phyloP scores from a whole-genome alignment of 2,888 invertebrate species.

The Cyrtodaria siliqua region DNA sequence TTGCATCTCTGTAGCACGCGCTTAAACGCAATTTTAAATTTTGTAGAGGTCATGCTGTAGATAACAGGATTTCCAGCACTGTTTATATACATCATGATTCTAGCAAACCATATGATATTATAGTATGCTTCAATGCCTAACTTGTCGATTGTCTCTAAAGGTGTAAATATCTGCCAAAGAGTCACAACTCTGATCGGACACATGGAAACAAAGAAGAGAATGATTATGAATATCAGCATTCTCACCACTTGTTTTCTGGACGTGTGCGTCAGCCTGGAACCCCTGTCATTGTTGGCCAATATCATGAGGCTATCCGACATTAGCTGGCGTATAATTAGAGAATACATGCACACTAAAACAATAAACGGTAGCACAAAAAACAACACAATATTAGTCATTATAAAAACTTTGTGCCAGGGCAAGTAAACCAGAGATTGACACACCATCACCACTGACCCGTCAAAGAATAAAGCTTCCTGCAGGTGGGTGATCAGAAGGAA shows the following conservation, averaged over 20 bases:
- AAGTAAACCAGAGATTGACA: slow-evolving; percentile 94
- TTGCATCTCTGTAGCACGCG: slow-evolving; percentile 21
- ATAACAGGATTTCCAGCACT: slow-evolving; percentile 96
- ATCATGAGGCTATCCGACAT: slow-evolving; percentile 40
- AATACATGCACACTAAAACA: slow-evolving; percentile 93
- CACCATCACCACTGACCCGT: slow-evolving; percentile 91
- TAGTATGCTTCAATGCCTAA: slow-evolving; percentile 94
- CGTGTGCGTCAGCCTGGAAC: slow-evolving; percentile 26
- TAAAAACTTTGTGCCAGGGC: slow-evolving; percentile 93
- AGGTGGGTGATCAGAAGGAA: slow-evolving; percentile 93
- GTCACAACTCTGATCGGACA: slow-evolving; percentile 95
- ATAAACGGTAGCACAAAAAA: slow-evolving; percentile 95
- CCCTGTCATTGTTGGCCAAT: slow-evolving; percentile 31
- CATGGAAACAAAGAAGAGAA: slow-evolving; percentile 96
- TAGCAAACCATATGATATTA: slow-evolving; percentile 93
- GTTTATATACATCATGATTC: slow-evolving; percentile 93
- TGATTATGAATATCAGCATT: slow-evolving; percentile 79
- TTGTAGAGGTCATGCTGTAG: slow-evolving; percentile 96
- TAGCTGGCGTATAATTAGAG: slow-evolving; percentile 81
- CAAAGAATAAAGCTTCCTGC: slow-evolving; percentile 90
- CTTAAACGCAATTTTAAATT: slow-evolving; percentile 89
- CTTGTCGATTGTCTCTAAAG: slow-evolving; percentile 89
- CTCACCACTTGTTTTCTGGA: slow-evolving; percentile 76
- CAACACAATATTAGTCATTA: slow-evolving; percentile 92
- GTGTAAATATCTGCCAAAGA: slow-evolving; percentile 94